These are phyloP conservation scores for Athripsodes cinereus DNA, from an alignment of 2,888 invertebrate species.

Conservation along the genomic window DNA sequence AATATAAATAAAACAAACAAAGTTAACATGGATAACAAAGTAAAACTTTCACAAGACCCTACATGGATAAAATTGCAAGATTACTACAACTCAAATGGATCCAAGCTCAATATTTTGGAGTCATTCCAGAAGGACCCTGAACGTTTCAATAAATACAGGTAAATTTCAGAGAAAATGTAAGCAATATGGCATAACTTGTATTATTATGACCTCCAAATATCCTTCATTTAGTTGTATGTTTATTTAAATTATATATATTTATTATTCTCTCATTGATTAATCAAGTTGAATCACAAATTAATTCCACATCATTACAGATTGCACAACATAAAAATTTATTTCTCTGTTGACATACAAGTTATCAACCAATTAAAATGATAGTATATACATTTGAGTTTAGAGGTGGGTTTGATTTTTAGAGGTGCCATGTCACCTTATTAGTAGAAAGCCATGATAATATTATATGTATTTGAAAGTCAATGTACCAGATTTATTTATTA, in stretches of 20 bases:
- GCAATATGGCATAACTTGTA: neutral
- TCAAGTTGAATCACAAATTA: neutral
- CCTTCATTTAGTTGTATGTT: constrained; percentile 5
- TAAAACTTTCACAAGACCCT: constrained; percentile 51
- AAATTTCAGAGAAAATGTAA: constrained; percentile 27
- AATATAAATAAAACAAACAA: neutral
- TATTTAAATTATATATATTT: neutral
- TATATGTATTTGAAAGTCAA: too few relatives aligned
- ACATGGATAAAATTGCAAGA: constrained; percentile 71
- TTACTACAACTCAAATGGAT: constrained; percentile 64
- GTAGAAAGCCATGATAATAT: too few relatives aligned
- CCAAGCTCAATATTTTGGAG: constrained; percentile 72
- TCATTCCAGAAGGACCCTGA: constrained; percentile 74
- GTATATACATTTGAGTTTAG: too few relatives aligned
- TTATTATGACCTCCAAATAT: constrained; percentile 18
- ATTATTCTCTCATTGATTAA: neutral
- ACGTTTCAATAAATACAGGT: constrained; percentile 90
- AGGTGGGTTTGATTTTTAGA: too few relatives aligned
- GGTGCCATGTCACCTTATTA: too few relatives aligned
- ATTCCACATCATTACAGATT: too few relatives aligned
- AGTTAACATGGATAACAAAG: constrained; percentile 43
- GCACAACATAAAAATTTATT: too few relatives aligned
- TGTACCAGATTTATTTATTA: too few relatives aligned
- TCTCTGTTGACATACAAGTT: too few relatives aligned
- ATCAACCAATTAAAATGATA: too few relatives aligned